phyloP scores from a whole-genome alignment of 2,113 vertebrate genomes.

The Caracal caracal region DNA sequence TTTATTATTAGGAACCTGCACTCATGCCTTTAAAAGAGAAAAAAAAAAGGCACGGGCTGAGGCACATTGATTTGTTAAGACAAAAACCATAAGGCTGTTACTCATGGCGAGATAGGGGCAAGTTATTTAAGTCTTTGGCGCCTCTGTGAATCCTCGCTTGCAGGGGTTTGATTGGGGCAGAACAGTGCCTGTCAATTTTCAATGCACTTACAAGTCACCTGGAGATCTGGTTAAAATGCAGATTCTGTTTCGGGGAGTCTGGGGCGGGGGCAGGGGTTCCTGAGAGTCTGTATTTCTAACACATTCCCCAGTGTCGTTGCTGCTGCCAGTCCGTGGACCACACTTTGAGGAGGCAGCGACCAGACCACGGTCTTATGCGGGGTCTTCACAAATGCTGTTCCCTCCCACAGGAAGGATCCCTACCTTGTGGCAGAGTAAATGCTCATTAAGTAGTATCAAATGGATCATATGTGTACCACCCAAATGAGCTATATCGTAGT shows the following conservation, averaged over 20 bases:
- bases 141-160: not conserved
- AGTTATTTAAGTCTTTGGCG: not conserved
- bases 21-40: not conserved
- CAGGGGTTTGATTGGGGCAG: not conserved
- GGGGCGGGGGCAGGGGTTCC: not conserved
- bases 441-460: not conserved
- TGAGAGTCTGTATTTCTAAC: not conserved
- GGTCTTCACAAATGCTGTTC: not conserved
- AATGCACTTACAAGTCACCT: not conserved
- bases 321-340: fast-evolving
- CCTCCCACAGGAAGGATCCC: not conserved
- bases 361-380: fast-evolving
- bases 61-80: not conserved
- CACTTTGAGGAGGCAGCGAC: not conserved
- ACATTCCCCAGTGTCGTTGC: fast-evolving
- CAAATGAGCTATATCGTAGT: not conserved
- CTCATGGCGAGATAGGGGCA: not conserved
- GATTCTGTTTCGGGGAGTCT: not conserved
- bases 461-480: not conserved
- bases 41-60: not conserved
- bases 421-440: not conserved
- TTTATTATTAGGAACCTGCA: not conserved
- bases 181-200: not conserved
- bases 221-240: not conserved
- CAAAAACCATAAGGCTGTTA: not conserved